phyloP scores from a whole-genome alignment of 1,140 invertebrate species.

The Anoplolepis gracilipes region DNA sequence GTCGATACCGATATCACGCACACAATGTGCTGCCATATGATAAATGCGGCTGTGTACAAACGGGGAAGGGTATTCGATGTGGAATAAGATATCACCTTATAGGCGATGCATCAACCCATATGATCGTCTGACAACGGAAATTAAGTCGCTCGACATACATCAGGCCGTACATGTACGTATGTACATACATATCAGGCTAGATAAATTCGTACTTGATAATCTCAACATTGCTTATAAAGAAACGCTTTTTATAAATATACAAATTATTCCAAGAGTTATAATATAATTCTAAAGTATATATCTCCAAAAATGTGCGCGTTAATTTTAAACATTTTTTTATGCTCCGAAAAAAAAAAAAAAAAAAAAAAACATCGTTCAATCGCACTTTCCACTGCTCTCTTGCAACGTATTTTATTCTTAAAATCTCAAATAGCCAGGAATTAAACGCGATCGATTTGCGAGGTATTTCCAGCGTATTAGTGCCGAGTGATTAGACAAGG shows the following conservation, averaged over 20 bases:
- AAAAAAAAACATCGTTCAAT: neutral
- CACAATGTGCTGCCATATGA: slow-evolving; percentile 48
- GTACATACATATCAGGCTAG: neutral
- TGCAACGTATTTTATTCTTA: neutral
- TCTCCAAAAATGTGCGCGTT: neutral
- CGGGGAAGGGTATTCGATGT: slow-evolving; percentile 44
- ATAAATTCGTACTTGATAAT: slow-evolving; percentile 34
- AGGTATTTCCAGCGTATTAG: neutral
- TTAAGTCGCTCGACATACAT: slow-evolving; percentile 35
- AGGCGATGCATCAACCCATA: slow-evolving; percentile 51
- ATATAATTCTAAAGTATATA: neutral
- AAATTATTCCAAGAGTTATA: neutral
- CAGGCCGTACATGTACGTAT: neutral
- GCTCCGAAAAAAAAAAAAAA: too few relatives aligned
- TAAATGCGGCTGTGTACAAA: slow-evolving; percentile 62
- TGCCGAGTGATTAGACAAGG: neutral
- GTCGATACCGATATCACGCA: slow-evolving; percentile 36
- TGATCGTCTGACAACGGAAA: slow-evolving; percentile 53
- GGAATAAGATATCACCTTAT: slow-evolving; percentile 61
- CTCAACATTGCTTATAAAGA: neutral
- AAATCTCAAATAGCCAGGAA: slow-evolving; percentile 1
- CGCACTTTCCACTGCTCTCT: neutral
- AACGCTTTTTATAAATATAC: neutral
- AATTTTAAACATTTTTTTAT: neutral
- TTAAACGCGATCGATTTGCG: slow-evolving; percentile 3